Evolutionary conservation across 2,888 invertebrate species (phyloP).

Genomic region (Drosophila prolongata): DNA sequence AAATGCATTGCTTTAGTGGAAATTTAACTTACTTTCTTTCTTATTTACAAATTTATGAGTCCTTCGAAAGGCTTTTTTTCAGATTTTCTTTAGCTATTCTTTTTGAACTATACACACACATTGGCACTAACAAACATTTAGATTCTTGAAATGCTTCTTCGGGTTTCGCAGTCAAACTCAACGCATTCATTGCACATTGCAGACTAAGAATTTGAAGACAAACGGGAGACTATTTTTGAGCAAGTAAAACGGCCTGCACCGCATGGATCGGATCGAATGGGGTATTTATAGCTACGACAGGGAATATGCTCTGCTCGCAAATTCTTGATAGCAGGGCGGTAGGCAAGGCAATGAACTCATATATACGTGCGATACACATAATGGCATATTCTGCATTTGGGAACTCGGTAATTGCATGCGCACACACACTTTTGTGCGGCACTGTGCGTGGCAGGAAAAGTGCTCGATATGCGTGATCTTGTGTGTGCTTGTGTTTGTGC

Average conservation of each 20-base stretch:
- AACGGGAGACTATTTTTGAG: constrained; percentile 58
- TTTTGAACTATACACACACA: constrained; percentile 21
- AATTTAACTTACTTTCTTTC: constrained; percentile 36
- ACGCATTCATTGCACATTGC: constrained; percentile 53
- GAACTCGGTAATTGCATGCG: constrained; percentile 39
- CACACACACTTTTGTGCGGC: constrained; percentile 49
- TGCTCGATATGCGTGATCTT: constrained; percentile 27
- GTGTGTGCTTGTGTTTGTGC: constrained; percentile 38
- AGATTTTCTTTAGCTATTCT: constrained; percentile 3
- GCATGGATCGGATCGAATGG: constrained; percentile 53
- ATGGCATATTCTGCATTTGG: constrained; percentile 60
- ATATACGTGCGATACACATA: constrained; percentile 44
- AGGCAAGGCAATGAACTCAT: constrained; percentile 70
- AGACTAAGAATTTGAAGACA: constrained; percentile 53
- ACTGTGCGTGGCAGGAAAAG: constrained; percentile 51
- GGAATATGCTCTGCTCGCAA: constrained; percentile 27
- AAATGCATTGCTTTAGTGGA: constrained; percentile 4
- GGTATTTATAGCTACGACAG: constrained; percentile 58
- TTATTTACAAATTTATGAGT: background rate
- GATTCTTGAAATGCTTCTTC: constrained; percentile 15
- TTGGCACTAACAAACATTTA: constrained; percentile 7
- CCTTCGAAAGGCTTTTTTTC: background rate
- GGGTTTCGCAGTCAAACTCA: constrained; percentile 23
- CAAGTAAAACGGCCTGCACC: constrained; percentile 57
- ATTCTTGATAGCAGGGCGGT: constrained; percentile 54